Evolutionary conservation across 2,888 invertebrate genomes (phyloP).

Genomic region (Chromoteleia sp.): DNA sequence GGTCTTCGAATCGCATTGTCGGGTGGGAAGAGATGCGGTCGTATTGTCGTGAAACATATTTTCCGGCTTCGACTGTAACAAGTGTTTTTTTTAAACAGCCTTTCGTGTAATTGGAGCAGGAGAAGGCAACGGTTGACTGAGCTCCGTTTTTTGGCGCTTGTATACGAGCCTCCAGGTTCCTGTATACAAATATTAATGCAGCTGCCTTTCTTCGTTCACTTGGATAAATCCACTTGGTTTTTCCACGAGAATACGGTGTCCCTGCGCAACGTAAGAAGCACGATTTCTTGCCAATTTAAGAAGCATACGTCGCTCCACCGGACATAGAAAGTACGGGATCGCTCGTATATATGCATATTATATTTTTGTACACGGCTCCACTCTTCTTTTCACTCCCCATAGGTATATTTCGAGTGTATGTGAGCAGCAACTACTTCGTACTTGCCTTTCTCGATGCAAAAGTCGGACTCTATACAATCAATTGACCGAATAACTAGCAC

Average conservation of each 20-base stretch:
- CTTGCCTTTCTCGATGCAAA: slow-evolving; percentile 60
- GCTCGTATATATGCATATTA: slow-evolving; percentile 69
- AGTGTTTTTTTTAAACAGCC: slow-evolving; percentile 30
- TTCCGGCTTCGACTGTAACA: slow-evolving; percentile 6
- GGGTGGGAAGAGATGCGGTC: neutral
- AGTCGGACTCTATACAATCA: slow-evolving; percentile 72
- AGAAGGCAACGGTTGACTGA: slow-evolving; percentile 41
- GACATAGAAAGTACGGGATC: slow-evolving; percentile 66
- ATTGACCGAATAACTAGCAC: slow-evolving; percentile 76
- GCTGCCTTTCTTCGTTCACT: slow-evolving; percentile 68
- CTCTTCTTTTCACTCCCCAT: slow-evolving; percentile 58
- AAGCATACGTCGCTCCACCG: slow-evolving; percentile 69
- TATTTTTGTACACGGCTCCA: slow-evolving; percentile 65
- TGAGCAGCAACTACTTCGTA: slow-evolving; percentile 66
- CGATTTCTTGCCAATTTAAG: slow-evolving; percentile 72
- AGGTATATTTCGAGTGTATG: slow-evolving; percentile 58
- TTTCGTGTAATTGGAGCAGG: slow-evolving; percentile 41
- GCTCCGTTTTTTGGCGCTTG: slow-evolving; percentile 36
- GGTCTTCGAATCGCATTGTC: neutral
- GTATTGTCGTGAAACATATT: slow-evolving; percentile 4
- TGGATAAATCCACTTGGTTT: slow-evolving; percentile 69
- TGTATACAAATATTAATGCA: slow-evolving; percentile 68
- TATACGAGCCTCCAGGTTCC: slow-evolving; percentile 26
- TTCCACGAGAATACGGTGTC: slow-evolving; percentile 64
- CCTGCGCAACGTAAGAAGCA: slow-evolving; percentile 64